Evolutionary conservation across 2,113 vertebrate species (phyloP).

Genomic region (Calidris pugnax): DNA sequence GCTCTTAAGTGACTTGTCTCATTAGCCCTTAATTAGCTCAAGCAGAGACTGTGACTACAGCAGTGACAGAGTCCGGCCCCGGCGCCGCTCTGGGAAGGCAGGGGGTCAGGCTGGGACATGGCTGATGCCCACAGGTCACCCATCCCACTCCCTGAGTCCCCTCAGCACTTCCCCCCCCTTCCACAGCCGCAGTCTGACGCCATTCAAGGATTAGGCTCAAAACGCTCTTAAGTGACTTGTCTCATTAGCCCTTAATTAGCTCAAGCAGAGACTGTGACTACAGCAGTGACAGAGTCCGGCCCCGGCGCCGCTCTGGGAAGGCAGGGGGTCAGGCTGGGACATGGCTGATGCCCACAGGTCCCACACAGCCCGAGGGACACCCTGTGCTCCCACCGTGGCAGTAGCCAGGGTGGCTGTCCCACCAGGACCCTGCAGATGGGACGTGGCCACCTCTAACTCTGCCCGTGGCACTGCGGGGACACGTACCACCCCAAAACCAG

Average conservation of each 20-base stretch:
- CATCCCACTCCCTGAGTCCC: not conserved
- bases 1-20: slow-evolving; percentile 10
- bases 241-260: slow-evolving; percentile 55
- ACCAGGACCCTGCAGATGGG: rapidly evolving
- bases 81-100: not conserved
- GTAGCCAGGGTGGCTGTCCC: not conserved
- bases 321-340: not conserved
- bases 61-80: not conserved
- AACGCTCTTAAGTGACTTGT: slow-evolving; percentile 6
- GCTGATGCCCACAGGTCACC: not conserved
- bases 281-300: not conserved
- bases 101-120: not conserved
- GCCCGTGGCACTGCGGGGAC: not conserved
- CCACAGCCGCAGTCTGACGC: not conserved
- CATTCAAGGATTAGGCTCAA: slow-evolving; percentile 20
- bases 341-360: not conserved
- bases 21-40: slow-evolving; percentile 54
- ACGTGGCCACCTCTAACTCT: not conserved
- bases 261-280: not conserved
- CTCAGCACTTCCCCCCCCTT: not conserved
- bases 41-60: not conserved
- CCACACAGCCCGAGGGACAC: not conserved
- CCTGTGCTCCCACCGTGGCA: not conserved
- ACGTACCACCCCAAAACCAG: rapidly evolving
- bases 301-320: not conserved